phyloP scores from a whole-genome alignment of 1,140 invertebrate species.

The Gonioctena quinquepunctata region DNA sequence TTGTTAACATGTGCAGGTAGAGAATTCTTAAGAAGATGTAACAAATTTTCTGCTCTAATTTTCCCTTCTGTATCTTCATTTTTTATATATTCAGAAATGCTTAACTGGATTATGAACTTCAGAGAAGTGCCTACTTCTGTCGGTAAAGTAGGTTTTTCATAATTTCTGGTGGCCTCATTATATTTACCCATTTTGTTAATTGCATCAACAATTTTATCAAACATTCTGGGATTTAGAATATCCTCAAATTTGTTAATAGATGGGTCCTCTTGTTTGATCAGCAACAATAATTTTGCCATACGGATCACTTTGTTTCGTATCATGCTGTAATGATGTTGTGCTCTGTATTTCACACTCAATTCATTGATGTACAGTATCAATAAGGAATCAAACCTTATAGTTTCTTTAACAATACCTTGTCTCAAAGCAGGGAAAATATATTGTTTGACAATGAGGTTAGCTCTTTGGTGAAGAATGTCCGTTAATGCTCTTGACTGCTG shows the following conservation, averaged over 20 bases:
- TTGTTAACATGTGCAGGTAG: background rate
- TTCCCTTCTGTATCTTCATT: background rate
- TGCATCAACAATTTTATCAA: background rate
- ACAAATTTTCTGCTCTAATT: background rate
- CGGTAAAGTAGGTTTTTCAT: background rate
- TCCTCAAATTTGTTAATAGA: background rate
- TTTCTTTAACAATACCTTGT: background rate
- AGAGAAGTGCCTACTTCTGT: background rate
- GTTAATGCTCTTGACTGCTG: background rate
- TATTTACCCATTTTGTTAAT: background rate
- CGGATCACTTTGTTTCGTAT: background rate
- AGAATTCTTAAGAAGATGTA: background rate
- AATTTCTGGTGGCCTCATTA: background rate
- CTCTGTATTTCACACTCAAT: background rate
- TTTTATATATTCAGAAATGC: background rate
- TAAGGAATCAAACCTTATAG: background rate
- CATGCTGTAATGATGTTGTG: background rate
- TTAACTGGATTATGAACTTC: background rate
- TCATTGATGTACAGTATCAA: background rate
- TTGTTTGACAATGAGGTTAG: background rate
- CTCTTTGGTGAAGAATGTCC: background rate
- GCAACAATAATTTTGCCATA: background rate
- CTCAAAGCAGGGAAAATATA: background rate
- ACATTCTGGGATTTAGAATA: background rate
- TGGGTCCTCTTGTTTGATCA: background rate